These are phyloP conservation scores for Gymnobelideus leadbeateri DNA, from an alignment of 2,113 vertebrate species.

Conservation along the genomic window DNA sequence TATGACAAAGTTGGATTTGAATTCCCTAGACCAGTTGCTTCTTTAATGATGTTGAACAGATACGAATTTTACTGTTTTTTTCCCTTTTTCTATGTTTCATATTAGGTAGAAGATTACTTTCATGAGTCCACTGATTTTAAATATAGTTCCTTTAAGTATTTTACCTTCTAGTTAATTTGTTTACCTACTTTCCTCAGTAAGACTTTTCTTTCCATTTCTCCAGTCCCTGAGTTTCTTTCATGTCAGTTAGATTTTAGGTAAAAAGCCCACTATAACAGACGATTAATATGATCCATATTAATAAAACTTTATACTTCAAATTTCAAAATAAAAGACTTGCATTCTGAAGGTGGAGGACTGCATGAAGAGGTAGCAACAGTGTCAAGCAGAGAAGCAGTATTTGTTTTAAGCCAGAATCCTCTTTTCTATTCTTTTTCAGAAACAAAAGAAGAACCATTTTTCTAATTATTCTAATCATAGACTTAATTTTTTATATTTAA, in stretches of 20 bases:
- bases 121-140: neutral
- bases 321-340: conserved; percentile 13
- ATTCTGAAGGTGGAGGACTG: neutral
- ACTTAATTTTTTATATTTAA: conserved; percentile 22
- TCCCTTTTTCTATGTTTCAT: neutral
- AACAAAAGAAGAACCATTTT: conserved; percentile 37
- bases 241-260: neutral
- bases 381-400: neutral
- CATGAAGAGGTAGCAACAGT: neutral
- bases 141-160: neutral
- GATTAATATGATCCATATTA: neutral
- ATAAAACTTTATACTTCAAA: conserved; percentile 64
- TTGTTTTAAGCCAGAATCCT: neutral
- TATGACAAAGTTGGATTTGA: neutral
- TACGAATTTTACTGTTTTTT: neutral
- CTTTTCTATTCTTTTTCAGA: conserved; percentile 15
- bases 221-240: neutral
- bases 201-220: neutral
- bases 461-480: conserved; percentile 21
- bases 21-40: neutral
- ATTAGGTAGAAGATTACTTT: neutral
- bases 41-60: neutral
- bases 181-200: neutral
- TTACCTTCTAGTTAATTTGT: neutral
- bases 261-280: neutral